A percentile compares a stretch with the other conserved stretches of the same genome.
Evolutionary conservation across 2,113 vertebrate genomes (phyloP).

Genomic region (Antidorcas marsupialis): DNA sequence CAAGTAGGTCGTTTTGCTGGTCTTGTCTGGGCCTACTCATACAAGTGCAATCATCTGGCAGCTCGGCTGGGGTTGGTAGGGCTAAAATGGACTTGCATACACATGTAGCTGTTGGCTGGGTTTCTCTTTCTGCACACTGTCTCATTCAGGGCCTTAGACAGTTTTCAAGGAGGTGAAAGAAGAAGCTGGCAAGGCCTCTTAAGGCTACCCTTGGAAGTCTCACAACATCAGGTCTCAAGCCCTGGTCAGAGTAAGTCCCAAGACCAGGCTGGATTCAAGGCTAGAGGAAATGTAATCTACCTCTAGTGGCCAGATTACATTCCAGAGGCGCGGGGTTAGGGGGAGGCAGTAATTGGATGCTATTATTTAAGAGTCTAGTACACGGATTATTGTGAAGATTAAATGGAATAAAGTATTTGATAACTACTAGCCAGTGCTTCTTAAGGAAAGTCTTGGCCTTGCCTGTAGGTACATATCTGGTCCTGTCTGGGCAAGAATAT

Average conservation of each 20-base stretch:
- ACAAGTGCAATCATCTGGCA: background rate
- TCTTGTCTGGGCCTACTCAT: background rate
- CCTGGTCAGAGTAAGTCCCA: background rate
- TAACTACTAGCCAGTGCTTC: background rate
- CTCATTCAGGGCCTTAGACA: background rate
- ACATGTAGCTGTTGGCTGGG: background rate
- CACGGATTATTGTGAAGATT: background rate
- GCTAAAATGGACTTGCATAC: background rate
- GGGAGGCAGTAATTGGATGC: background rate
- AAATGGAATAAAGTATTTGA: background rate
- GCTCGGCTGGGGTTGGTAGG: background rate
- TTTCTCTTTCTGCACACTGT: background rate
- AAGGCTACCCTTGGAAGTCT: background rate
- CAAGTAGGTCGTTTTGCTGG: background rate
- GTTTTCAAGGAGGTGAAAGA: background rate
- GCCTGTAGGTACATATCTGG: background rate
- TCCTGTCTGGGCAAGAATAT: background rate
- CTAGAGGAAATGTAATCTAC: background rate
- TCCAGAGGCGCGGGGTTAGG: background rate
- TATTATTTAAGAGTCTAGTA: background rate
- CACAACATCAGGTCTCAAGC: background rate
- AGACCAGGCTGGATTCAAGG: background rate
- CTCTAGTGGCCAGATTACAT: background rate
- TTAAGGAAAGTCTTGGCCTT: slow-evolving; percentile 24
- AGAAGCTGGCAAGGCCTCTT: background rate